Base-by-base conservation (phyloP, 2,797 vertebrate genomes). In the Sebastes matsubarae region DNA sequence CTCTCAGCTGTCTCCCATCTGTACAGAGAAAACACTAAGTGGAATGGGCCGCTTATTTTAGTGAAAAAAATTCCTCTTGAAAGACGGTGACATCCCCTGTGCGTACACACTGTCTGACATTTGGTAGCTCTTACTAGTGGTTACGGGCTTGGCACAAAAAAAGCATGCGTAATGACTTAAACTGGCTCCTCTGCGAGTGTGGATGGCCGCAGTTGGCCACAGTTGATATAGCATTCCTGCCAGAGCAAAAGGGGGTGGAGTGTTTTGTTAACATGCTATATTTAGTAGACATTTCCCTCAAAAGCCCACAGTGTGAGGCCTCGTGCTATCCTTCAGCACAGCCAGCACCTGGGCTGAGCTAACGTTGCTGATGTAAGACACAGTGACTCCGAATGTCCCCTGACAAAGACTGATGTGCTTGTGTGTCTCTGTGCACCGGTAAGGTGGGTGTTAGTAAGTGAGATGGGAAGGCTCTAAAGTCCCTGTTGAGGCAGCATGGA, bases 221-320 rank as follows among this genome's bases (percentile, higher is more conserved):
- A 88, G 79, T 89, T 86, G 83, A 92, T 92, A 50, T 80, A 91
- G 70, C 70, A 75, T 88, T 93, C 89, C 71, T 82, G 63, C 79
- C 57, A 75, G 79, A 77, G 77, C 77, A 63, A 57, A 72, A 79
- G 60, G 86, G 84, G 86, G 84, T 88, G 92, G 88, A 86, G 88
- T 90, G 59, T 91, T 93, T 91, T 92, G 77, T 88, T 92, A 84
- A 75, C 69, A 64, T 84, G 79, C 82, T 90, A 92, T 93, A 92
- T 92, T 87, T 92, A 87, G 86, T 38, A 78, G 80, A 83, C 81
- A 50, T 90, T 88, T 88, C 61, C 79, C 68, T 88, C 77, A 64
- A 84, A 88, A 84, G 80, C 63, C 76, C 69, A 78, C 77, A 91
- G 50, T 77, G 60, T 72, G 83, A 84, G 76, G 82, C 81, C 84